Base-by-base conservation (phyloP, 2,888 invertebrate species). In the Zootermopsis nevadensis region DNA sequence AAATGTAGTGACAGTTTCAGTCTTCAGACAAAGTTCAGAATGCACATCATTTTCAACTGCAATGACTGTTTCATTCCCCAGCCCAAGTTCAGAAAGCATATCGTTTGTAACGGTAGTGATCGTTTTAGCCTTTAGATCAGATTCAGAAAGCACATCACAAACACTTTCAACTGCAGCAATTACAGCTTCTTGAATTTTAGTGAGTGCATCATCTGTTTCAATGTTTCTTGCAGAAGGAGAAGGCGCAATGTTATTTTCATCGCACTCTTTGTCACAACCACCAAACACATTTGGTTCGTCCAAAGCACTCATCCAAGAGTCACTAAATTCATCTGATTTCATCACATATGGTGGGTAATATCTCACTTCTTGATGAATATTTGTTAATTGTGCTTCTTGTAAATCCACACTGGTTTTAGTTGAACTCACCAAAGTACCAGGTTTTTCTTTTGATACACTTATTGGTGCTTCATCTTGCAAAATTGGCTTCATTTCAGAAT, bases 271-370 rank as follows among this genome's bases (percentile, higher is more conserved):
- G 79, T 88, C 89, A n/a, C 89, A 89, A 48, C 89, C 89, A 1
- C 89, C 88, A 72, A 90, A 87, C 8, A 86, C 86, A 85, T 89
- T 88, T n/a, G 89, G 88, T 82, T 90, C 89, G 82, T 90, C 90
- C 66, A 88, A 77, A 19, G 88, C 88, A 81, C 88, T 86, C 87
- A 90, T 88, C 87, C 89, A 89, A 2, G 87, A 84, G 76, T 86
- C 87, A 33, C 84, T 79, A n/a, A 86, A 84, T 76, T 86, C 86
- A 84, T 88, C 87, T 69, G 69, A 33, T 31, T n/a, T n/a, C 67
- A 67, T 67, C 67, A 33, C 19, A 66, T 10, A n/a, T 27, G 27
- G 19, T 19, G 48, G 1, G 19, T 48, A 19, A 48, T 15, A 19
- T 48, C 19, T 48, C n/a, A 10, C 7, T 60, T 60, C 60, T 60